These are phyloP conservation scores for Beris chalybata DNA, from an alignment of 2,888 invertebrate genomes.

Conservation along the genomic window DNA sequence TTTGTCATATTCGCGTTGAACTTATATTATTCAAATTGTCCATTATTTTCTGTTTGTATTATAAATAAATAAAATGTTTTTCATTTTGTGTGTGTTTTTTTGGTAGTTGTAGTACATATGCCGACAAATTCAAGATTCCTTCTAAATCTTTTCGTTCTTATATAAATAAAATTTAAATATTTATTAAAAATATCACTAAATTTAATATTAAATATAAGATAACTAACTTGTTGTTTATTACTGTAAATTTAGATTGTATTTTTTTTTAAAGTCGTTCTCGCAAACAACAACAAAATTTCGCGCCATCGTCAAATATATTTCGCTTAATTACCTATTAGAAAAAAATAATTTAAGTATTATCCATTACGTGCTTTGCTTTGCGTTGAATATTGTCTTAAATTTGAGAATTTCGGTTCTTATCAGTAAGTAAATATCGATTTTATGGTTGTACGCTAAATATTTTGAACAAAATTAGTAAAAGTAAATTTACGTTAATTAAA, in stretches of 20 bases:
- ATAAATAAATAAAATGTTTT: no score
- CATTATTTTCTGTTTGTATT: no score
- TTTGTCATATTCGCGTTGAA: no score
- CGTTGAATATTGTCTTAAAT: slow-evolving; percentile 19
- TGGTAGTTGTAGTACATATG: no score
- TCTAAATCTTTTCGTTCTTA: neutral
- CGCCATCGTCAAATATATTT: neutral
- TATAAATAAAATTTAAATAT: slow-evolving; percentile 15
- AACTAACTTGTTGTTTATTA: neutral
- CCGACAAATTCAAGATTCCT: no score
- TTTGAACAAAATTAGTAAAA: no score
- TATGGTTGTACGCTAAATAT: no score
- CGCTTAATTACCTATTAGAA: slow-evolving; percentile 6
- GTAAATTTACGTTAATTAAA: no score
- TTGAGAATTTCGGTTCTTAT: slow-evolving; percentile 10
- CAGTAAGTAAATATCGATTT: slow-evolving; percentile 4
- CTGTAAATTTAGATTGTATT: neutral
- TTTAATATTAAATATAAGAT: slow-evolving; percentile 8
- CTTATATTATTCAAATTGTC: no score
- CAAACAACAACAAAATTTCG: no score
- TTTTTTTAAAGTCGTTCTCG: neutral
- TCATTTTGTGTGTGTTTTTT: no score
- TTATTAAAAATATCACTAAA: slow-evolving; percentile 24
- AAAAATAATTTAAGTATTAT: slow-evolving; percentile 4
- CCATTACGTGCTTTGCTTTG: neutral